Conservation (phyloP, 1,140 invertebrate genomes). For the Drosophila prosaltans region DNA sequence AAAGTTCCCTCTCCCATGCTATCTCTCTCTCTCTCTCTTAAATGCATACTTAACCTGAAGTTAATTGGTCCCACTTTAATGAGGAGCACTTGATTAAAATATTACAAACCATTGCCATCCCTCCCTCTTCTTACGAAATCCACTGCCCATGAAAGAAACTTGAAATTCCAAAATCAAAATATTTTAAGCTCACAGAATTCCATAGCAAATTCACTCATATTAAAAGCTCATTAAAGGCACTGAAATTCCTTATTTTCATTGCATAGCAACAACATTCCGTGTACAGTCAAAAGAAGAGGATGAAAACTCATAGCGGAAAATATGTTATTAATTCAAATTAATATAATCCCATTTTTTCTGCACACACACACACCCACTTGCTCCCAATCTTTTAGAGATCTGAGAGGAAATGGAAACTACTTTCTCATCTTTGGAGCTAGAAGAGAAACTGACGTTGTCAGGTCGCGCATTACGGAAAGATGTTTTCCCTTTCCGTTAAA, state of each 20-base stretch:
- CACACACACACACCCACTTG: conserved; percentile 12
- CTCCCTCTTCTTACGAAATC: background rate
- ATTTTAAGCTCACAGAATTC: conserved; percentile 50
- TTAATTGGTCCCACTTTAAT: conserved; percentile 30
- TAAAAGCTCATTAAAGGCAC: conserved; percentile 69
- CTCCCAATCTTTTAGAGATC: conserved; percentile 12
- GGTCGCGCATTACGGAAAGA: conserved; percentile 54
- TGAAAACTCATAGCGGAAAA: conserved; percentile 62
- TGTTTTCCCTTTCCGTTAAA: conserved; percentile 50
- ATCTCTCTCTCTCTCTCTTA: conserved; percentile 16
- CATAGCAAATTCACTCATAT: conserved; percentile 66
- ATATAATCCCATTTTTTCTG: conserved; percentile 71
- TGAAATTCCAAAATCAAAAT: conserved; percentile 47
- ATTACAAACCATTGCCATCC: background rate
- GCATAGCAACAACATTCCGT: conserved; percentile 59
- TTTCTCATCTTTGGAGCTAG: conserved; percentile 46
- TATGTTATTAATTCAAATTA: conserved; percentile 82
- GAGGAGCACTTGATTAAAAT: conserved; percentile 51
- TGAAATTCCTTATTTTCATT: conserved; percentile 7
- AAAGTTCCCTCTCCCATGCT: conserved; percentile 37
- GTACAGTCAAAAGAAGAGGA: background rate
- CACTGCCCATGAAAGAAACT: conserved; percentile 18
- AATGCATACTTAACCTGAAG: conserved; percentile 36
- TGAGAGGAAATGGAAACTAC: conserved; percentile 68
- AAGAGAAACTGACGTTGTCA: conserved; percentile 25